Evolutionary conservation across 2,888 invertebrate species (phyloP).

Genomic region (Lepidonotus clava): DNA sequence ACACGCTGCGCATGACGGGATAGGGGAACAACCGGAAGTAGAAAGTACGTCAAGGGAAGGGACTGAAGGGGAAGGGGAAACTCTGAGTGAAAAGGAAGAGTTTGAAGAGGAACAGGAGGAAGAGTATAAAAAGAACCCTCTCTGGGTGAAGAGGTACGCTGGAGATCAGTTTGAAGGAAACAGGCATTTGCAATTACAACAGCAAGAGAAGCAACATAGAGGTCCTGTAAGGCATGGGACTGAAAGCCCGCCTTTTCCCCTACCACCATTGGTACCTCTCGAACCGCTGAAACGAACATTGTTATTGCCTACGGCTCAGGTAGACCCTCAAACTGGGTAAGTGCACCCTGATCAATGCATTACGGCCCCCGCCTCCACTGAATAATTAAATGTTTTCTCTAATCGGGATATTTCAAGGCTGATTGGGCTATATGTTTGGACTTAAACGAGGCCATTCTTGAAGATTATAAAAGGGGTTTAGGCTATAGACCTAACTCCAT

Average conservation of each 20-base stretch:
- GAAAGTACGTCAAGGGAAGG: background rate
- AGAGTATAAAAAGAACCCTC: background rate
- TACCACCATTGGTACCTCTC: background rate
- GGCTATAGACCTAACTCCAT: too few relatives aligned
- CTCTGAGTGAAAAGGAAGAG: background rate
- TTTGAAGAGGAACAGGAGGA: background rate
- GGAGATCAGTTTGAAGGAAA: background rate
- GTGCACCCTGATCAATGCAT: background rate
- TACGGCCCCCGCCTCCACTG: too few relatives aligned
- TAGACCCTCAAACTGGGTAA: background rate
- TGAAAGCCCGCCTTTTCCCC: background rate
- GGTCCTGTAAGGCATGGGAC: background rate
- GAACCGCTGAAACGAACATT: background rate
- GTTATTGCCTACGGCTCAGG: background rate
- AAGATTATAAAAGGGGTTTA: too few relatives aligned
- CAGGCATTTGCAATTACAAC: background rate
- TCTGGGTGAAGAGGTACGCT: background rate
- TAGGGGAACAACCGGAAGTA: background rate
- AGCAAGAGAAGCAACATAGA: too few relatives aligned
- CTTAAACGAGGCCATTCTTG: too few relatives aligned
- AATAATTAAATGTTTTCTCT: too few relatives aligned
- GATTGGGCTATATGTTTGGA: too few relatives aligned
- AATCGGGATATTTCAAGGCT: too few relatives aligned
- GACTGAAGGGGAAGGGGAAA: background rate
- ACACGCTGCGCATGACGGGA: background rate